Evolutionary conservation across 2,888 invertebrate genomes (phyloP).

Genomic region (Ornithoptera priamus): DNA sequence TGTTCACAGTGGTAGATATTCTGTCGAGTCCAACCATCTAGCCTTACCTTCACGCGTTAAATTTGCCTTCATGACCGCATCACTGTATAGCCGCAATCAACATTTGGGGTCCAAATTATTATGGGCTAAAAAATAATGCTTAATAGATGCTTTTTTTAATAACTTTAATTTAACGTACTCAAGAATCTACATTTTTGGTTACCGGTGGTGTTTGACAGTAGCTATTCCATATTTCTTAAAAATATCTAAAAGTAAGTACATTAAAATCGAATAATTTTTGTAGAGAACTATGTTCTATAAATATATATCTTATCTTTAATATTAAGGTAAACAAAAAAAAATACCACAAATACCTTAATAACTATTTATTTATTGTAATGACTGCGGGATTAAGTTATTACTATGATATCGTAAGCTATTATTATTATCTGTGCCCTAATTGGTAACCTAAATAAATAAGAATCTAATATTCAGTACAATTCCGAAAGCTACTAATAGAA

Average conservation of each 20-base stretch:
- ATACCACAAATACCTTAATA: slow-evolving; percentile 40
- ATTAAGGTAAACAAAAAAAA: slow-evolving; percentile 27
- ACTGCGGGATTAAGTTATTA: slow-evolving; percentile 62
- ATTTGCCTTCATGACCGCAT: not conserved
- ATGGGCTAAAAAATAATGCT: not conserved
- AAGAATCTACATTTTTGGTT: not conserved
- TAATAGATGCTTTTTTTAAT: not conserved
- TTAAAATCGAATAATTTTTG: too few relatives aligned
- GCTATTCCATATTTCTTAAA: not conserved
- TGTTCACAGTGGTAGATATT: too few relatives aligned
- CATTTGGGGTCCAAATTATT: too few relatives aligned
- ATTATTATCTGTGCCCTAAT: slow-evolving; percentile 10
- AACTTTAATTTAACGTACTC: not conserved
- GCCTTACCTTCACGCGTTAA: too few relatives aligned
- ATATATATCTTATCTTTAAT: not conserved
- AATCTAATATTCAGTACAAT: slow-evolving; percentile 20
- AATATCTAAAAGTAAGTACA: not conserved
- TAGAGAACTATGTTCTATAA: too few relatives aligned
- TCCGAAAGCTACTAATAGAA: slow-evolving; percentile 7
- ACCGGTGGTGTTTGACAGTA: not conserved
- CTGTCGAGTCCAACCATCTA: too few relatives aligned
- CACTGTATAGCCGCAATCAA: not conserved
- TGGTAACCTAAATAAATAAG: slow-evolving; percentile 19
- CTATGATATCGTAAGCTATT: slow-evolving; percentile 36
- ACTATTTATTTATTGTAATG: slow-evolving; percentile 66